phyloP scores from a whole-genome alignment of 2,113 vertebrate species.

The Callithrix jacchus region DNA sequence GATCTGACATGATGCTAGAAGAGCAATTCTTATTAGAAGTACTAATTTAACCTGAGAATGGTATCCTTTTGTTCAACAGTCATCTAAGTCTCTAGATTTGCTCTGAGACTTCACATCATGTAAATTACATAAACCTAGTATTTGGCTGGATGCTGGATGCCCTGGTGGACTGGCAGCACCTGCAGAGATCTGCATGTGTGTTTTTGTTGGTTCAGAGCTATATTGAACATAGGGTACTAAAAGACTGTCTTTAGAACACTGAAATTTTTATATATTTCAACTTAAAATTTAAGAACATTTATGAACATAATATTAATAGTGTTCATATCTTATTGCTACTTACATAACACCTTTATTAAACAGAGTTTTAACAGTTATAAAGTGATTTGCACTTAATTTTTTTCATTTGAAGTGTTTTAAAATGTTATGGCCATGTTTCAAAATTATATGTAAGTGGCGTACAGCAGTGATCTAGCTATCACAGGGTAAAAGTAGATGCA shows the following conservation, averaged over 20 bases:
- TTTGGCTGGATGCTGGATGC: background rate
- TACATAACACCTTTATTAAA: background rate
- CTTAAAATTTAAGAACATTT: background rate
- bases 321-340: conserved; percentile 18
- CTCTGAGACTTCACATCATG: background rate
- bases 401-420: background rate
- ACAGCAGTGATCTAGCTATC: background rate
- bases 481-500: background rate
- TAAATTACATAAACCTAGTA: background rate
- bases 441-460: background rate
- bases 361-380: background rate
- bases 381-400: conserved; percentile 15
- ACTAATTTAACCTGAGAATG: background rate
- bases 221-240: background rate
- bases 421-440: conserved; percentile 10
- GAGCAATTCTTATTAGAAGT: background rate
- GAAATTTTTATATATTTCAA: background rate
- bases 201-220: background rate
- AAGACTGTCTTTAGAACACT: background rate
- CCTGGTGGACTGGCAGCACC: background rate
- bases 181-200: background rate
- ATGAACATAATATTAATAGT: background rate
- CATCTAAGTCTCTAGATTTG: background rate
- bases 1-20: background rate
- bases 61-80: background rate